phyloP scores from a whole-genome alignment of 2,113 vertebrate genomes.

The Sardina pilchardus region DNA sequence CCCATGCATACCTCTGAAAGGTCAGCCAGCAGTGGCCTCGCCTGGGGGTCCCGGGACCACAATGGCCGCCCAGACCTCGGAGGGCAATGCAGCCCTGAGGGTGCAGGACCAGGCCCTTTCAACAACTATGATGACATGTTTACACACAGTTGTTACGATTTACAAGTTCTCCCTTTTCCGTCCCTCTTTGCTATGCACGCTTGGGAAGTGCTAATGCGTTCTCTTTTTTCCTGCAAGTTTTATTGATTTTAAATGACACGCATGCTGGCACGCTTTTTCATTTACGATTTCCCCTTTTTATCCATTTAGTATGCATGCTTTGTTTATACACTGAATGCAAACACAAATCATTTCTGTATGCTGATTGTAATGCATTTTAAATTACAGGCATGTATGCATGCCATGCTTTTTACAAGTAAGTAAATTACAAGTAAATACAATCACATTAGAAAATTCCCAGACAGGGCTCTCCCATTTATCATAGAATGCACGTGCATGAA shows the following conservation, averaged over 20 bases:
- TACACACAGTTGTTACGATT: background rate
- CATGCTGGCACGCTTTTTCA: background rate
- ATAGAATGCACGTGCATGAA: background rate
- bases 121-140: background rate
- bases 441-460: background rate
- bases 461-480: background rate
- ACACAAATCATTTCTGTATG: background rate
- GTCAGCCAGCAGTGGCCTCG: slow-evolving; percentile 32
- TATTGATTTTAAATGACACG: background rate
- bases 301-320: background rate
- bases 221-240: background rate
- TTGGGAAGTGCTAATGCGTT: background rate
- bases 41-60: slow-evolving; percentile 15
- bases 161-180: background rate
- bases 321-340: background rate
- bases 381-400: background rate
- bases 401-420: background rate
- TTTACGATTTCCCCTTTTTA: background rate
- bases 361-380: background rate
- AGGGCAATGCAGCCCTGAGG: background rate
- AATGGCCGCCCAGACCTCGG: background rate
- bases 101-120: background rate
- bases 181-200: too few relatives aligned
- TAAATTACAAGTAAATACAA: background rate
- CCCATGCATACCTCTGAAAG: slow-evolving; percentile 25